These are phyloP conservation scores for Lepidostoma basale DNA, from an alignment of 1,140 invertebrate species.

Conservation along the genomic window DNA sequence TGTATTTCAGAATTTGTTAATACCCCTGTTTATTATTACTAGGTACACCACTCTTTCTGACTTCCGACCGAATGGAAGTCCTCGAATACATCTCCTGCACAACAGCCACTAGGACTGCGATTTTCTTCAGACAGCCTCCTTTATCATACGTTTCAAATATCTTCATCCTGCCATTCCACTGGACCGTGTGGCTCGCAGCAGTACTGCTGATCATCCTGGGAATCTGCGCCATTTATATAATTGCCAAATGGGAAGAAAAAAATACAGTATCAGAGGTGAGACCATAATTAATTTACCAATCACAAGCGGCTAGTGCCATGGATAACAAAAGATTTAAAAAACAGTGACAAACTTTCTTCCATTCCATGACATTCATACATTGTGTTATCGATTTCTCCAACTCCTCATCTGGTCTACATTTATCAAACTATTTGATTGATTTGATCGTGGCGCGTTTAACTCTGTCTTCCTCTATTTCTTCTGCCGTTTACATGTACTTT, in stretches of 20 bases:
- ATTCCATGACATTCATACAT: no score
- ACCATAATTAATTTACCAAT: no score
- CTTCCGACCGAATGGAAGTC: constrained; percentile 53
- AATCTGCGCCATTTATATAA: constrained; percentile 52
- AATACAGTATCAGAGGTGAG: not conserved
- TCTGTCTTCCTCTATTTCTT: no score
- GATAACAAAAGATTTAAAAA: not conserved
- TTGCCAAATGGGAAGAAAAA: constrained; percentile 55
- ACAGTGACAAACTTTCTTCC: constrained; percentile 14
- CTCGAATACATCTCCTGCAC: constrained; percentile 69
- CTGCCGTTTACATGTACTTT: no score
- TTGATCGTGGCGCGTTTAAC: no score
- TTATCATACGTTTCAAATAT: constrained; percentile 68
- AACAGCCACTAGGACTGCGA: constrained; percentile 62
- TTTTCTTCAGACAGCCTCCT: constrained; percentile 69
- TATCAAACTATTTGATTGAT: no score
- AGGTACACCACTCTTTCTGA: constrained; percentile 54
- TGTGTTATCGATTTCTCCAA: no score
- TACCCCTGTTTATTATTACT: not conserved
- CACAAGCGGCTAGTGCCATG: not conserved
- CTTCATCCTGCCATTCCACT: constrained; percentile 67
- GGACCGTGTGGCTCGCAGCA: constrained; percentile 65
- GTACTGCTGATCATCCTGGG: constrained; percentile 54
- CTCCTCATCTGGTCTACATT: no score
- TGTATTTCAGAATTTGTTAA: not conserved